A percentile compares a stretch with the other conserved stretches of the same genome.
These are phyloP conservation scores for Malacosoma neustria DNA, from an alignment of 2,888 invertebrate species.

Conservation along the genomic window DNA sequence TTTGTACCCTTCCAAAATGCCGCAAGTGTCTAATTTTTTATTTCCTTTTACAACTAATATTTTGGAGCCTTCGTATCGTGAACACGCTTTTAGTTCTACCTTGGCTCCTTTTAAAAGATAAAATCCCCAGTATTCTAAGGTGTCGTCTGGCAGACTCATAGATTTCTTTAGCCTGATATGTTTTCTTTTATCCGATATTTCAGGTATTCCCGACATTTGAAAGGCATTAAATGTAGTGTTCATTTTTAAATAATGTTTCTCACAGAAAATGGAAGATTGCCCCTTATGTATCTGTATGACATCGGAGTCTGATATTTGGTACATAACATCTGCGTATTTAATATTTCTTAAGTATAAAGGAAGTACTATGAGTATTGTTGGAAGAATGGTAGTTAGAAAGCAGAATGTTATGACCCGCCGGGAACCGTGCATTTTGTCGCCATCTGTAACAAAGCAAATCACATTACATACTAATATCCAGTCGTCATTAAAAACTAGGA, in stretches of 20 bases:
- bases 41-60: conserved; percentile 88
- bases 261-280: conserved; percentile 87
- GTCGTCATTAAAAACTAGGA: too few species aligned
- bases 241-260: conserved; percentile 85
- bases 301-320: conserved; percentile 88
- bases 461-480: too few species aligned
- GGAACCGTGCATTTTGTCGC: conserved; percentile 85
- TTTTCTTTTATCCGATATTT: conserved; percentile 80
- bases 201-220: conserved; percentile 81
- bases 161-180: conserved; percentile 87
- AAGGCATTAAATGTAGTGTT: conserved; percentile 82
- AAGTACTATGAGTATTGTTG: conserved; percentile 82
- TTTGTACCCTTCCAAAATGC: conserved; percentile 81
- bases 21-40: conserved; percentile 84
- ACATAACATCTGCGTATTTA: conserved; percentile 84
- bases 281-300: conserved; percentile 88
- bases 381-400: conserved; percentile 82
- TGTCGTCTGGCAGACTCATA: conserved; percentile 88
- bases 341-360: conserved; percentile 86
- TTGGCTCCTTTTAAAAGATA: conserved; percentile 86
- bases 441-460: conserved; percentile 67
- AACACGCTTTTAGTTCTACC: conserved; percentile 86
- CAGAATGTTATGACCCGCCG: conserved; percentile 87
- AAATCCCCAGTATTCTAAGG: conserved; percentile 92
- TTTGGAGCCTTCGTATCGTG: conserved; percentile 84